Conservation (phyloP, 2,113 vertebrate species). For the Meleagris gallopavo region DNA sequence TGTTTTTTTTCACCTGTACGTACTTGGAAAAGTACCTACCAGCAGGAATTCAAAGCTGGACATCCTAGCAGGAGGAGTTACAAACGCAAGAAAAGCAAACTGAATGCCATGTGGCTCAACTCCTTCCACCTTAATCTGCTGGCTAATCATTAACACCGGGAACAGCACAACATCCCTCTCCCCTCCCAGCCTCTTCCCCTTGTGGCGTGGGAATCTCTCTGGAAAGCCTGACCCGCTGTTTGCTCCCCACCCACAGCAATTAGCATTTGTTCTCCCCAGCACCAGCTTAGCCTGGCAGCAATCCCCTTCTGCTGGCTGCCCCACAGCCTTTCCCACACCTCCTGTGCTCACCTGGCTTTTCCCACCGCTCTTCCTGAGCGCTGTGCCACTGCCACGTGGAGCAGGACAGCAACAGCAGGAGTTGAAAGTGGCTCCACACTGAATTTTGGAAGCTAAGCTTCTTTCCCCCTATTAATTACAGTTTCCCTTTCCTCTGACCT, state of each 20-base stretch:
- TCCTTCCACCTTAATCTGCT: neutral
- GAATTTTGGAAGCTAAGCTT: neutral
- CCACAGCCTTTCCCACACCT: neutral
- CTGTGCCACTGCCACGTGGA: fast-evolving
- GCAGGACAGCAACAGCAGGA: neutral
- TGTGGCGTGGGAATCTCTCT: neutral
- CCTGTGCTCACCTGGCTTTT: fast-evolving
- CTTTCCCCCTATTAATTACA: neutral
- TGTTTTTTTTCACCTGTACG: neutral
- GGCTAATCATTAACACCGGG: slow-evolving; percentile 40
- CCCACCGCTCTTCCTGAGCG: neutral
- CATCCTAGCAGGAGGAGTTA: neutral
- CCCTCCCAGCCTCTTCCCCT: slow-evolving; percentile 30
- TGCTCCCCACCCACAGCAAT: neutral
- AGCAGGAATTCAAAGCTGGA: neutral
- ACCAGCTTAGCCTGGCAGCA: neutral
- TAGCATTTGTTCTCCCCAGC: slow-evolving; percentile 42
- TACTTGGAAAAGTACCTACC: neutral
- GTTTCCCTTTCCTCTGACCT: neutral
- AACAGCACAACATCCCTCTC: neutral
- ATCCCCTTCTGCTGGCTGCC: neutral
- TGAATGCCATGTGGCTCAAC: neutral
- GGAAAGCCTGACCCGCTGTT: slow-evolving; percentile 62
- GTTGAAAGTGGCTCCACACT: neutral
- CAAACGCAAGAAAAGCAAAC: neutral